Evolutionary conservation across 2,113 vertebrate genomes (phyloP).

Genomic region (Dermatemys mawii): DNA sequence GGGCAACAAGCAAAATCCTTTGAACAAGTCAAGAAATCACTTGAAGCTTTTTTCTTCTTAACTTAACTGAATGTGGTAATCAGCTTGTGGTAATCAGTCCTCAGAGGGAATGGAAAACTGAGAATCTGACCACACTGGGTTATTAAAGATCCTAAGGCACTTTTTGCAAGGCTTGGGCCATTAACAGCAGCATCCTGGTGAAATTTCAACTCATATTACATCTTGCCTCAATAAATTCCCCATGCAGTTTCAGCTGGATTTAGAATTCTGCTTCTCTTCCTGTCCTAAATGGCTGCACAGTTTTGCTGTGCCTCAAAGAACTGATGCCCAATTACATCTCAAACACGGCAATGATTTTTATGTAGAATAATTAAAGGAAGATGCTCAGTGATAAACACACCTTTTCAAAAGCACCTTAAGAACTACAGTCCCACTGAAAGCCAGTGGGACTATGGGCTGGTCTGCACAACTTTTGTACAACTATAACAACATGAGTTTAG

Average conservation of each 20-base stretch:
- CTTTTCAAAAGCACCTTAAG: not conserved
- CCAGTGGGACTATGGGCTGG: not conserved
- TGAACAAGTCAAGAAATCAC: slow-evolving; percentile 70
- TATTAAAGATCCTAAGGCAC: not conserved
- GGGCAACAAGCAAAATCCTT: slow-evolving; percentile 41
- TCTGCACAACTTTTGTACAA: not conserved
- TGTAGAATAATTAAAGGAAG: not conserved
- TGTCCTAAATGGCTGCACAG: not conserved
- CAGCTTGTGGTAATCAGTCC: slow-evolving; percentile 60
- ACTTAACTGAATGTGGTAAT: slow-evolving; percentile 53
- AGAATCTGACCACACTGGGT: not conserved
- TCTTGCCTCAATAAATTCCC: not conserved
- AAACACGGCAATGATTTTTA: not conserved
- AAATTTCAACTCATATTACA: not conserved
- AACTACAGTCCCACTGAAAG: not conserved
- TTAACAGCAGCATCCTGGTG: not conserved
- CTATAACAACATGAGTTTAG: not conserved
- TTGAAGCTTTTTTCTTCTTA: slow-evolving; percentile 26
- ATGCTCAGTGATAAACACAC: not conserved
- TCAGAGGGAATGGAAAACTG: not conserved
- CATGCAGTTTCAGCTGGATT: not conserved
- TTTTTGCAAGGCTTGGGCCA: not conserved
- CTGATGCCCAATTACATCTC: not conserved
- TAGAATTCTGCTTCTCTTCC: not conserved
- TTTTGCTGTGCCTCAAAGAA: not conserved